Evolutionary conservation across 1,140 invertebrate species (phyloP).

Genomic region (Tetragnatha versicolor): DNA sequence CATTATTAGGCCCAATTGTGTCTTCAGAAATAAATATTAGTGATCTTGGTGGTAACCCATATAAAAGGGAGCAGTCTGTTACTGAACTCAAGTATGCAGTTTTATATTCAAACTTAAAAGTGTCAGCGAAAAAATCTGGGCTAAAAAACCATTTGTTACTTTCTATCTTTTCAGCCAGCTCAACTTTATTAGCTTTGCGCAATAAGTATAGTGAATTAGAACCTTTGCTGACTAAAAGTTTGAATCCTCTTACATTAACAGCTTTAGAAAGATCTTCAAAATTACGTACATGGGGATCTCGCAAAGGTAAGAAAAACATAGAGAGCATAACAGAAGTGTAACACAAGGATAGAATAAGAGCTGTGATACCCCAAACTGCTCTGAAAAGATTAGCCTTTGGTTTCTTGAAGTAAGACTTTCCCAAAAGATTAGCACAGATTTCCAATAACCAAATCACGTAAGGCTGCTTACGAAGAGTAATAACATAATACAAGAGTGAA

Average conservation of each 20-base stretch:
- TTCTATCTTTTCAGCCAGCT: neutral
- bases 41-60: neutral
- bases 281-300: neutral
- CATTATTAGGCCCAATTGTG: too few species aligned
- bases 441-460: neutral
- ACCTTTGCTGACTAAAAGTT: neutral
- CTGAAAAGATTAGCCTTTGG: neutral
- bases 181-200: neutral
- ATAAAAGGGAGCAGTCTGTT: neutral
- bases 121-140: neutral
- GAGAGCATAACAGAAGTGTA: neutral
- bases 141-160: neutral
- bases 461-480: too few species aligned
- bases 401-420: neutral
- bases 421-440: neutral
- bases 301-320: neutral
- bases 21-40: neutral
- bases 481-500: neutral
- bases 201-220: neutral
- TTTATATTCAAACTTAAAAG: neutral
- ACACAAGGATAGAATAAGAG: neutral
- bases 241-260: neutral
- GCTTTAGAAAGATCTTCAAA: neutral
- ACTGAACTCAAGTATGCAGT: neutral
- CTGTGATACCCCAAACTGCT: neutral